Conservation (phyloP, 1,140 invertebrate genomes). For the Cephus cinctus region DNA sequence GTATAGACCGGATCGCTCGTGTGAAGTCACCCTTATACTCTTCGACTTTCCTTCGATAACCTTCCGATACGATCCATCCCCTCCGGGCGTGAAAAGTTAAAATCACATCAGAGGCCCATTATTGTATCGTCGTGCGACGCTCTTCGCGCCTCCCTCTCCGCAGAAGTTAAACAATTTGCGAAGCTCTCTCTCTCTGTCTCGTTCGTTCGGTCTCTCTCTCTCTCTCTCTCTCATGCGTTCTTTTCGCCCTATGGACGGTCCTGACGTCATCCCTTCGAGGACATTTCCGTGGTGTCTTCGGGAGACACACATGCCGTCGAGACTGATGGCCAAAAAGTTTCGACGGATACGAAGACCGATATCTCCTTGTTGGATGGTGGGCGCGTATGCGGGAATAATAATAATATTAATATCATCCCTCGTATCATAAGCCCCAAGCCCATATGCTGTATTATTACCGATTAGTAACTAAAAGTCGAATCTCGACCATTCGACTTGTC, state of each 20-base stretch:
- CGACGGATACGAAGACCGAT: slow-evolving; percentile 30
- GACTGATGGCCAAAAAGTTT: slow-evolving; percentile 31
- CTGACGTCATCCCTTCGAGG: slow-evolving; percentile 14
- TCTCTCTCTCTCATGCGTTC: background rate
- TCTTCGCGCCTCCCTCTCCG: slow-evolving; percentile 20
- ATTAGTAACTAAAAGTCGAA: too few species aligned
- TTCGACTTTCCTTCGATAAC: slow-evolving; percentile 22
- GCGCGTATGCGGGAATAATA: too few species aligned
- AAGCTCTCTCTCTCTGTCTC: too few species aligned
- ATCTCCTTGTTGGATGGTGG: slow-evolving; percentile 24
- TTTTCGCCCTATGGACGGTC: too few species aligned
- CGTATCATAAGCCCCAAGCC: too few species aligned
- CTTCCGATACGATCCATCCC: slow-evolving; percentile 26
- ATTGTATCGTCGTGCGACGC: slow-evolving; percentile 31
- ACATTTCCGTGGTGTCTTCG: slow-evolving; percentile 13
- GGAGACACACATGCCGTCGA: slow-evolving; percentile 27
- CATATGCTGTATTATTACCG: too few species aligned
- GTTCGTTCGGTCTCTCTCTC: slow-evolving; percentile 16
- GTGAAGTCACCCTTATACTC: too few species aligned
- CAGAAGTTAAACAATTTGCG: slow-evolving; percentile 44
- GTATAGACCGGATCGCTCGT: too few species aligned
- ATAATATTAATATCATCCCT: too few species aligned
- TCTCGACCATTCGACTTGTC: too few species aligned
- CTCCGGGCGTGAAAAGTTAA: slow-evolving; percentile 34
- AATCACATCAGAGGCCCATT: slow-evolving; percentile 38